phyloP scores from a whole-genome alignment of 2,888 invertebrate species.

The Leucania comma region DNA sequence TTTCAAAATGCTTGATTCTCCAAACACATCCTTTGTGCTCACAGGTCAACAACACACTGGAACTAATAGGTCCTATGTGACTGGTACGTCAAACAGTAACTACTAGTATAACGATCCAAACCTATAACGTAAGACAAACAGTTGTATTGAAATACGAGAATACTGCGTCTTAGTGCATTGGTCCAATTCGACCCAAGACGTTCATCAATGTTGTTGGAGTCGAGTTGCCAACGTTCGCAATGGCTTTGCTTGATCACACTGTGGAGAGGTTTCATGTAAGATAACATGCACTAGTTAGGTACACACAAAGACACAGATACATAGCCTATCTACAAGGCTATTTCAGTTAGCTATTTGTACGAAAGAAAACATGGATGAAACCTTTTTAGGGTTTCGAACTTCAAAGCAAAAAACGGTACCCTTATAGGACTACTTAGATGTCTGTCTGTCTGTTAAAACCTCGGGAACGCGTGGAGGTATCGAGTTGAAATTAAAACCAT shows the following conservation, averaged over 20 bases:
- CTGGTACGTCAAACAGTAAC: too few relatives aligned
- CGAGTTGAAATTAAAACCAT: too few relatives aligned
- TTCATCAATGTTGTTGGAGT: slow-evolving; percentile 23
- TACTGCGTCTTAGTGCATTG: slow-evolving; percentile 21
- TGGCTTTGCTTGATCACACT: slow-evolving; percentile 35
- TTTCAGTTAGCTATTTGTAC: neutral
- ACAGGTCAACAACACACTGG: neutral
- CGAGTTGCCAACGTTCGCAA: slow-evolving; percentile 19
- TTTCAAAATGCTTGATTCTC: neutral
- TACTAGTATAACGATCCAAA: too few relatives aligned
- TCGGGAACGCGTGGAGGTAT: too few relatives aligned
- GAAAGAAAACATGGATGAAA: neutral
- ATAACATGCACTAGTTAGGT: slow-evolving; percentile 8
- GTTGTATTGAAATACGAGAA: slow-evolving; percentile 28
- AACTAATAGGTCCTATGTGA: too few relatives aligned
- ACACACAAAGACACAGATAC: too few relatives aligned
- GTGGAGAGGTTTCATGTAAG: slow-evolving; percentile 10
- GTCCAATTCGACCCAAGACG: slow-evolving; percentile 28
- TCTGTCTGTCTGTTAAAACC: too few relatives aligned
- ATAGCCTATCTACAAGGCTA: neutral
- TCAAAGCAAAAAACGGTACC: too few relatives aligned
- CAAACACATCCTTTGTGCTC: neutral
- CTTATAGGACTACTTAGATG: too few relatives aligned
- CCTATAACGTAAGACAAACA: slow-evolving; percentile 19
- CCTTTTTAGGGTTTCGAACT: too few relatives aligned